Conservation (phyloP, 53 echinoderm and acorn worm genomes). For the Holothuria scabra region DNA sequence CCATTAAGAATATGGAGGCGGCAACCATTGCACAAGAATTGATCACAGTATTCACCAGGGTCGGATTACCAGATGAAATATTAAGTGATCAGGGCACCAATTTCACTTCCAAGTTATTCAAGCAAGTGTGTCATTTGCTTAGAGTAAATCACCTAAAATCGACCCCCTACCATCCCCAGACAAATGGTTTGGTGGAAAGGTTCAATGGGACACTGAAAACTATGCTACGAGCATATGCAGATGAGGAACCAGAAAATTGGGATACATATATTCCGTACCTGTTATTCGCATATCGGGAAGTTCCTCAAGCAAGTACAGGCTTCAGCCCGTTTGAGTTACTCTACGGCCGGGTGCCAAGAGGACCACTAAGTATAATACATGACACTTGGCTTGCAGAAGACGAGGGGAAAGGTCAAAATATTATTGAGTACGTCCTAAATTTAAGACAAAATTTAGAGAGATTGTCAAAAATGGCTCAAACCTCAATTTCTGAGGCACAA, state of each 20-base stretch:
- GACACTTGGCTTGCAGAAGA: conserved; percentile 9
- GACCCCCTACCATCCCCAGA: conserved; percentile 44
- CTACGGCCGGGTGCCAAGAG: conserved; percentile 2
- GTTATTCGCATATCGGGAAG: conserved; percentile 32
- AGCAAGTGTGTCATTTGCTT: conserved; percentile 2
- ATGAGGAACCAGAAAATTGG: conserved; percentile 4
- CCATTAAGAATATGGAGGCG: conserved; percentile 12
- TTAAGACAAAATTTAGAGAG: background rate
- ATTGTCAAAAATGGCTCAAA: conserved; percentile 7
- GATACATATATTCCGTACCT: conserved; percentile 41
- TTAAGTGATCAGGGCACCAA: conserved; percentile 38
- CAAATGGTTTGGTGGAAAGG: conserved; percentile 29
- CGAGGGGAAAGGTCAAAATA: background rate
- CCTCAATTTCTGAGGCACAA: conserved; percentile 4
- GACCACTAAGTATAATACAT: conserved; percentile 2
- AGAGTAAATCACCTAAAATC: conserved; percentile 2
- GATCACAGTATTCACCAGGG: conserved; percentile 30
- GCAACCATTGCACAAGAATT: conserved; percentile 29
- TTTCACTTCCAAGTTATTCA: conserved; percentile 26
- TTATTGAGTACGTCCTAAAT: conserved; percentile 19
- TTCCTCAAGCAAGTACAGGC: conserved; percentile 43
- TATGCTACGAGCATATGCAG: conserved; percentile 34
- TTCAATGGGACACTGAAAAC: conserved; percentile 31
- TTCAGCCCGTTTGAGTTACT: conserved; percentile 44
- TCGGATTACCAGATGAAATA: conserved; percentile 24